Evolutionary conservation across 2,888 invertebrate genomes (phyloP), one percentile per base, ranked within the genome.

Genomic region (Bugulina stolonifera): DNA sequence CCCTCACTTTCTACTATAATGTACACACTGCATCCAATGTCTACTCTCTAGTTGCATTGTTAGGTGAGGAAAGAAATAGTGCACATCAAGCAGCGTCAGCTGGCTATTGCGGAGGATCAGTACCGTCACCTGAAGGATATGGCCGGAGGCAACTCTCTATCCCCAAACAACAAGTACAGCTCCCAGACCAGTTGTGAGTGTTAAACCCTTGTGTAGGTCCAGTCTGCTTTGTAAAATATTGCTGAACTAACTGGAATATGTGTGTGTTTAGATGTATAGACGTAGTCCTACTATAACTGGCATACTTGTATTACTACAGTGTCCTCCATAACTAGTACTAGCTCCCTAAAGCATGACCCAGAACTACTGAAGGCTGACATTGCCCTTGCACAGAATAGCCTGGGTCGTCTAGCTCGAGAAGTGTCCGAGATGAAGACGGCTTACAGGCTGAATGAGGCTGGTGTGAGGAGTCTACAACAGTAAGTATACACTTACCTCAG

Each of bases 11-110:
- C n/a, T n/a, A n/a, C n/a, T n/a, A n/a, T n/a, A n/a, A n/a, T n/a
- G n/a, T n/a, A n/a, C n/a, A n/a, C n/a, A n/a, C n/a, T n/a, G n/a
- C n/a, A n/a, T n/a, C n/a, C 43, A 3, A 18, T 23, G 3, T 54
- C 54, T 64, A 14, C 22, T 10, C 29, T 69, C 25, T 35, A 3
- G 27, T 3, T 70, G 43, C 25, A 29, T 72, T 85, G 84, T 25
- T 88, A 93, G 93, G 94, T 95, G 79, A 96, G 96, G 87, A 93
- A 93, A 85, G 96, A 97, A 87, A 95, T 96, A 85, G 93, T 91
- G 87, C 91, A 93, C 86, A 91, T 97, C 76, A 97, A 97, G 86
- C 93, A 94, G 82, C 94, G 96, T 87, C 89, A 96, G 82, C 87
- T 97, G 79, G 90, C 91, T 81, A 87, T 97, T 79, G 96, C 96